These are phyloP conservation scores for Lissonota sp. DNA, from an alignment of 2,888 invertebrate genomes.

Conservation along the genomic window DNA sequence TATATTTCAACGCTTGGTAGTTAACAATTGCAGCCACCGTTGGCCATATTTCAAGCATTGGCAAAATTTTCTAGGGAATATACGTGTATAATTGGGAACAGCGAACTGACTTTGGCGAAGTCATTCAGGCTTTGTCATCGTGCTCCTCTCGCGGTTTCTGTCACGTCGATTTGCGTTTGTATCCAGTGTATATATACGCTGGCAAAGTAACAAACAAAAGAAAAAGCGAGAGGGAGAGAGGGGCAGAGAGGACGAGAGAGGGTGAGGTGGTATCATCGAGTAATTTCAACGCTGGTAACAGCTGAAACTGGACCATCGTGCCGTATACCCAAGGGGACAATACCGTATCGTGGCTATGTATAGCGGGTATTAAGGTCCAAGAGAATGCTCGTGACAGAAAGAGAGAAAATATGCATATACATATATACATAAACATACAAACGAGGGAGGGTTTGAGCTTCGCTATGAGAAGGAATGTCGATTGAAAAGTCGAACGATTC, in stretches of 20 bases:
- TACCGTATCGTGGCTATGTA: constrained; percentile 26
- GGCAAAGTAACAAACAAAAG: constrained; percentile 60
- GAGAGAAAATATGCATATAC: no score
- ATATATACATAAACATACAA: not conserved
- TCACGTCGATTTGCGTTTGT: constrained; percentile 54
- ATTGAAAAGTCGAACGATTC: constrained; percentile 66
- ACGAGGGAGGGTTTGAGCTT: constrained; percentile 48
- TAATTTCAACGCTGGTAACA: constrained; percentile 58
- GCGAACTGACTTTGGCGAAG: constrained; percentile 41
- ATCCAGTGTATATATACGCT: constrained; percentile 33
- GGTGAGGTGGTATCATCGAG: constrained; percentile 49
- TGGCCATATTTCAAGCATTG: no score
- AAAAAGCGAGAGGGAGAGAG: constrained; percentile 27
- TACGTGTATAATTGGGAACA: constrained; percentile 24
- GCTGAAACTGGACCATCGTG: constrained; percentile 63
- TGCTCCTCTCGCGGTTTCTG: constrained; percentile 38
- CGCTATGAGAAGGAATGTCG: constrained; percentile 64
- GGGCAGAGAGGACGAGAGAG: constrained; percentile 8
- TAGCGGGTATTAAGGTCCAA: constrained; percentile 54
- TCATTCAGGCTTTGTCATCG: constrained; percentile 45
- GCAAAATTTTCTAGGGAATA: no score
- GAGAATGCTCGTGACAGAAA: constrained; percentile 17
- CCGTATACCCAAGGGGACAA: constrained; percentile 55
- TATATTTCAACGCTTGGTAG: no score
- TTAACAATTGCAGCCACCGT: no score